Conservation (phyloP, 2,888 invertebrate genomes). For the Alviniconcha strummeri region DNA sequence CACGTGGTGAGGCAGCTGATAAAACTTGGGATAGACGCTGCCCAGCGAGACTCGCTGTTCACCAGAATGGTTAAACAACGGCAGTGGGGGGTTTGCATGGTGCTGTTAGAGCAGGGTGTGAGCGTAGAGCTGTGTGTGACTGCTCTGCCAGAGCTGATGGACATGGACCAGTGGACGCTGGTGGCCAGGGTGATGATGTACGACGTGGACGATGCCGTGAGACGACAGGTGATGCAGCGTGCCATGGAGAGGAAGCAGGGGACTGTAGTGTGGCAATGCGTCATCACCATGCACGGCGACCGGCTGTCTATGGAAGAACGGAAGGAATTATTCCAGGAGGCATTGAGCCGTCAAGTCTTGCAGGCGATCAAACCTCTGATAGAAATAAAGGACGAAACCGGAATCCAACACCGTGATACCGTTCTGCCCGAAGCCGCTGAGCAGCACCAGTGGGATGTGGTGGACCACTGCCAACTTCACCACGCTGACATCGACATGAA, state of each 20-base stretch:
- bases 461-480: slow-evolving; percentile 11
- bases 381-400: too few species aligned
- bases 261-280: not conserved
- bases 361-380: too few species aligned
- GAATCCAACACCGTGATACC: not conserved
- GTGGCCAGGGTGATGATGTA: slow-evolving; percentile 18
- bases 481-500: slow-evolving; percentile 4
- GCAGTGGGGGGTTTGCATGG: not conserved
- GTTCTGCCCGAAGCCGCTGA: slow-evolving; percentile 4
- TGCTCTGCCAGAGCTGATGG: slow-evolving; percentile 17
- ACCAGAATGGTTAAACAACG: too few species aligned
- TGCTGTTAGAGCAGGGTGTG: slow-evolving; percentile 4
- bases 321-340: too few species aligned
- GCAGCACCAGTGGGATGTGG: slow-evolving; percentile 14
- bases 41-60: too few species aligned
- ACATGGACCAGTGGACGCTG: slow-evolving; percentile 18
- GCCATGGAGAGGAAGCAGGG: slow-evolving; percentile 8
- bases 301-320: too few species aligned
- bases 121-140: slow-evolving; percentile 1
- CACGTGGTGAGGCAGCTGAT: too few species aligned
- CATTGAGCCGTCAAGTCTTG: too few species aligned
- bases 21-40: too few species aligned
- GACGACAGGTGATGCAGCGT: slow-evolving; percentile 1
- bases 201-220: slow-evolving; percentile 6
- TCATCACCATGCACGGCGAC: too few species aligned